These are phyloP conservation scores for Agrochola lota DNA, from an alignment of 2,888 invertebrate genomes.

Conservation along the genomic window DNA sequence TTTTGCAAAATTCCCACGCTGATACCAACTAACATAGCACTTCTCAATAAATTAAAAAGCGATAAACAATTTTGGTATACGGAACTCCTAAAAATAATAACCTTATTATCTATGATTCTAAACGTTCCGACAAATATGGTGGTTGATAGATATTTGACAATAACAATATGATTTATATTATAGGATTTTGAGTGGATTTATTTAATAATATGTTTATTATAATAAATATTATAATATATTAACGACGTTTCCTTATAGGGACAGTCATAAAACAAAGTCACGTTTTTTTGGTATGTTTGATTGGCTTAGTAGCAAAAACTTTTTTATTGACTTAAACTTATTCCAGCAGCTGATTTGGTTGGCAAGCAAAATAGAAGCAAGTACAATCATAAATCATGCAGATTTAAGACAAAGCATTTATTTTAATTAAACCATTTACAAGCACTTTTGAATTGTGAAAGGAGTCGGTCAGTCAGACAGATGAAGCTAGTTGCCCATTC, in stretches of 20 bases:
- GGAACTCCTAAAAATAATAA: slow-evolving; percentile 38
- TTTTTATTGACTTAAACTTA: neutral
- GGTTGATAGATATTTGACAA: slow-evolving; percentile 3
- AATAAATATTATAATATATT: slow-evolving; percentile 15
- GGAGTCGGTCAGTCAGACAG: no score
- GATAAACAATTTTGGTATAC: slow-evolving; percentile 29
- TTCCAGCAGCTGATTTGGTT: no score
- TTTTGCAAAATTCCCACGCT: neutral
- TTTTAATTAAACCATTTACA: no score
- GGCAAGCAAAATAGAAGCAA: no score
- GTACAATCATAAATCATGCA: no score
- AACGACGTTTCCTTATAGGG: slow-evolving; percentile 2
- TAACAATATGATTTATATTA: slow-evolving; percentile 48
- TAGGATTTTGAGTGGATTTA: slow-evolving; percentile 34
- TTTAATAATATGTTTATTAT: slow-evolving; percentile 19
- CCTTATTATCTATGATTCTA: slow-evolving; percentile 34
- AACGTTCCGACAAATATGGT: slow-evolving; percentile 36
- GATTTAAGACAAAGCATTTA: no score
- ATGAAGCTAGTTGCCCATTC: no score
- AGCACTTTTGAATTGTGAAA: no score
- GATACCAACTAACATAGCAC: neutral
- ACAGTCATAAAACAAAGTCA: neutral
- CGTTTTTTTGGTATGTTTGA: neutral
- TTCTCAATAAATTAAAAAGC: neutral
- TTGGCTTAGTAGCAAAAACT: neutral